Evolutionary conservation across 2,113 vertebrate genomes (phyloP), one percentile per base, ranked within the genome.

Genomic region (Recurvirostra avosetta): DNA sequence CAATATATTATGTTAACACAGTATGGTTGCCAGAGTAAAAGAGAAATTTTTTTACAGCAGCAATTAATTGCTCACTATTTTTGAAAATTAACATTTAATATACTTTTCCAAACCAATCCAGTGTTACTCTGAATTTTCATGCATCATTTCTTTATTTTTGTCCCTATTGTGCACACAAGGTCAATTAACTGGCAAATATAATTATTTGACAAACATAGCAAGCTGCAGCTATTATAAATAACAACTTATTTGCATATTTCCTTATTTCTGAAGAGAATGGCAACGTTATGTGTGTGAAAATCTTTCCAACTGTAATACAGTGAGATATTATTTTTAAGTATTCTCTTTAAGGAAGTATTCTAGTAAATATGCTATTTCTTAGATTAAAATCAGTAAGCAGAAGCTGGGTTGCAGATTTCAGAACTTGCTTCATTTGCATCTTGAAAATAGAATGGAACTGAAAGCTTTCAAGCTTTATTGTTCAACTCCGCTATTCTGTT

Each of bases 181-280:
- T 97, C 96, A 97, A 94, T 97, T 95, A 97, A 84, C 90, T 87
- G 92, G 89, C 82, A 97, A 96, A 97, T 92, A 95, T 45, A 96
- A 97, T 96, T 93, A 93, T 96, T 97, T 96, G 93, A 96, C 77
- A 90, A 97, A 97, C 90, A 90, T 53, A 87, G 92, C 84, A 87
- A 96, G 91, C 81, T 88, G 93, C 43, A 95, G 81, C 67, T 78
- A 92, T 94, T 96, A 96, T 94, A 96, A 97, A 94, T 91, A 97
- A 96, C 90, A 96, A 93, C 89, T 81, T 74, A 96, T 95, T 96
- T 96, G 92, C 92, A 96, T 96, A 95, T 96, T 95, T 92, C 79
- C 91, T 90, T 78, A n/a, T 94, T 96, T 91, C 52, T 84, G 80
- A 94, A 93, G 72, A 63, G 74, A 92, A 88, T 23, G 53, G 52